Evolutionary conservation across 2,888 invertebrate genomes (phyloP), one percentile per base, ranked within the genome.

Genomic region (Pyralis farinalis): DNA sequence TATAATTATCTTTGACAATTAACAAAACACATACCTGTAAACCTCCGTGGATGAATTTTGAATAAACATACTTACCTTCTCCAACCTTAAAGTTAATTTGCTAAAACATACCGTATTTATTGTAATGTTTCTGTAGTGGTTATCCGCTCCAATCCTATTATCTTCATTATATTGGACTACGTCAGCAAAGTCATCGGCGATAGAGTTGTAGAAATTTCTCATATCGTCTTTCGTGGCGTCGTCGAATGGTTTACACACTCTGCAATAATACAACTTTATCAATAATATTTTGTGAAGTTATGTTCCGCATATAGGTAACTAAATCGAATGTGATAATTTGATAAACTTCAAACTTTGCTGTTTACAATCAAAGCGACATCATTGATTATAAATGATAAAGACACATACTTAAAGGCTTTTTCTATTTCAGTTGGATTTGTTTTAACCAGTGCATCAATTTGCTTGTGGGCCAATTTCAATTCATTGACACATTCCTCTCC

Each of bases 131-230:
- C 91, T 90, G 21, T 90, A 91, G 40, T 81, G 82, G 0, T 87
- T 59, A 68, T 91, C 81, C 55, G 90, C 89, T 66, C 93, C 90
- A 7, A 92, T 92, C 20, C 97, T 91, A 72, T 98, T 98, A 66
- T 98, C 98, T 68, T 96, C 95, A 72, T 98, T 98, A 73, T 98
- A 98, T 65, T 98, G 98, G 0, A 98, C 98, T 29, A 98, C 91
- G 29, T 93, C 96, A 37, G 97, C 97, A 76, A 98, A 96, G 76
- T 96, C 95, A 32, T 94, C 92, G 0, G 97, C 95, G 30, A 98
- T 77, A n/a, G 91, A 92, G 67, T 93, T 94, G 71, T 93, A 97
- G 41, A 98, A 92, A 68, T 94, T 97, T 0, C 94, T 90, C 8
- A 97, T 90, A 62, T 97, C 96, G 29, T 92, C 80, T 0, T 87